Evolutionary conservation across 2,113 vertebrate species (phyloP), one percentile per base, ranked within the genome.

Genomic region (Myocastor coypus): DNA sequence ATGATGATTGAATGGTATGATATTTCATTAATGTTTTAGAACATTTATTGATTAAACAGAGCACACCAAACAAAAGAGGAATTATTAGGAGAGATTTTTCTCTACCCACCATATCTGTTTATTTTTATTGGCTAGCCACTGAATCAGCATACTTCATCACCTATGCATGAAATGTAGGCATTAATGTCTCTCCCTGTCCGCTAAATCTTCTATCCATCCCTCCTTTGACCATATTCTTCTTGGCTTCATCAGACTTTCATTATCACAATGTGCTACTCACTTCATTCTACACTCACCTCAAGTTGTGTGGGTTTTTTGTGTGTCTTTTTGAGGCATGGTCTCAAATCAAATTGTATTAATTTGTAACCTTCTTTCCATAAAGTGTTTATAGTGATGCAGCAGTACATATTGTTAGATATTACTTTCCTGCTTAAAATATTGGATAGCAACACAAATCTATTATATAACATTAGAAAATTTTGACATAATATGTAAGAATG

Each of bases 51-150:
- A 37, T 73, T 87, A 55, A 82, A 57, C 91, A 26, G 40, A 92
- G 80, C n/a, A 88, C 94, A 28, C 9, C 34, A 89, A 91, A 85
- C 22, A 93, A 28, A 95, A 55, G 46, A 96, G 66, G 24, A 92
- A 46, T 13, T n/a, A 71, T 40, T 94, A 22, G 73, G 84, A 92
- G 10, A 83, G 34, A 46, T 22, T 1, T 86, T 63, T 92, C 57
- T 84, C 9, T 84, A 5, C 30, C 20, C 24, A 83, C 19, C 40
- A 19, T 5, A 24, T 42, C 52, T 80, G 52, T 14, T n/a, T 19
- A 24, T 26, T 32, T 73, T 90, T 96, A 87, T 57, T 37, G 4
- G 32, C 50, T 32, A 64, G 8, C 40, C 7, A 84, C 4, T 83
- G 37, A 83, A 59, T 57, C 37, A 46, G 46, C 8, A 83, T 5